Percentiles rank a stretch among this genome's conserved stretches.
phyloP scores from a whole-genome alignment of 2,888 invertebrate genomes.

The Calliopum simillimum region DNA sequence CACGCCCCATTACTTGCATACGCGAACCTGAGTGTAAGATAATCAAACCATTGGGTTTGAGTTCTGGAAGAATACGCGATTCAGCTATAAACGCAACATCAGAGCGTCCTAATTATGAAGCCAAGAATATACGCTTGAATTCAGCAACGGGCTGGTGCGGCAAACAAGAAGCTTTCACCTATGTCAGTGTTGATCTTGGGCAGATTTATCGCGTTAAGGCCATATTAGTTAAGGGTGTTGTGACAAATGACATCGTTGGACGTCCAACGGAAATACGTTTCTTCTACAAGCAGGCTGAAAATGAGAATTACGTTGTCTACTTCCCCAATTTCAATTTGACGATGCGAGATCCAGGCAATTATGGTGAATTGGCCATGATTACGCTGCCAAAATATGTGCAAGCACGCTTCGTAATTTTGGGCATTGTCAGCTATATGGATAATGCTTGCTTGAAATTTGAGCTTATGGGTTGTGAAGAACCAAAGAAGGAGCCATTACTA shows the following conservation, averaged over 20 bases:
- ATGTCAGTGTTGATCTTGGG: conserved; percentile 94
- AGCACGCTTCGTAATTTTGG: conserved; percentile 92
- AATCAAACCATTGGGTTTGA: conserved; percentile 89
- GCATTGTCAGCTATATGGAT: conserved; percentile 96
- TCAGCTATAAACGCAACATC: conserved; percentile 96
- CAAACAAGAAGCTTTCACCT: conserved; percentile 96
- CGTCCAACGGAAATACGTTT: conserved; percentile 96
- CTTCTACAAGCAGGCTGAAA: conserved; percentile 95
- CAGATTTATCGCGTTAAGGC: conserved; percentile 93
- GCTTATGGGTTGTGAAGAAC: conserved; percentile 94
- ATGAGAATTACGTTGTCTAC: conserved; percentile 95
- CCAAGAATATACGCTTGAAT: conserved; percentile 87
- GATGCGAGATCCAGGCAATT: conserved; percentile 95
- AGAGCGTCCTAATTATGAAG: conserved; percentile 92
- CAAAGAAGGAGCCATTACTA: conserved; percentile 81
- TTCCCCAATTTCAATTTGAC: conserved; percentile 96
- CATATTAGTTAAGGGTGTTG: conserved; percentile 92
- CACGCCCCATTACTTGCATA: conserved; percentile 89
- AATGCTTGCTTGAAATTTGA: conserved; percentile 97
- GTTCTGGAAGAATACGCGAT: conserved; percentile 93
- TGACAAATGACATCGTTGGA: conserved; percentile 94
- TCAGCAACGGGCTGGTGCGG: conserved; percentile 97
- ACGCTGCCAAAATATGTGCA: conserved; percentile 93
- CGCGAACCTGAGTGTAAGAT: conserved; percentile 95
- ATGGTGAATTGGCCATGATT: conserved; percentile 96